Percentiles rank a stretch among this genome's conserved stretches.
These are phyloP conservation scores for Syrphus vitripennis DNA, from an alignment of 2,888 invertebrate species.

Conservation along the genomic window DNA sequence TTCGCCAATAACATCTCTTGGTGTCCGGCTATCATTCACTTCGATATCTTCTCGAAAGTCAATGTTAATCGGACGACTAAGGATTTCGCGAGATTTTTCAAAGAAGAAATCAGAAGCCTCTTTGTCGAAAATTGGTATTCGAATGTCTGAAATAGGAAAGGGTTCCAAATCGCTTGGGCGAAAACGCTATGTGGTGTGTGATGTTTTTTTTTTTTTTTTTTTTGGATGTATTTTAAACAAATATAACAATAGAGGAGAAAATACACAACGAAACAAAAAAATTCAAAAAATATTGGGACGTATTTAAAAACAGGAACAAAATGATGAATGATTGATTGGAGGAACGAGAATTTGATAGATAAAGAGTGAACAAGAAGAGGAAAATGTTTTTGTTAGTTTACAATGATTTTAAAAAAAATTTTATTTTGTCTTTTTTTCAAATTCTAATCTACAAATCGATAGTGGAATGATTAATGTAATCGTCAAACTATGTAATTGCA, in stretches of 20 bases:
- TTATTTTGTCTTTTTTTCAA: slow-evolving; percentile 48
- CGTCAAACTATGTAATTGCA: slow-evolving; percentile 66
- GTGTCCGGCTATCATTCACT: slow-evolving; percentile 66
- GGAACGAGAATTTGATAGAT: slow-evolving; percentile 16
- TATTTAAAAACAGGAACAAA: slow-evolving; percentile 25
- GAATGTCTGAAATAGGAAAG: slow-evolving; percentile 80
- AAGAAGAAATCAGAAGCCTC: slow-evolving; percentile 89
- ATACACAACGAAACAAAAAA: slow-evolving; percentile 42
- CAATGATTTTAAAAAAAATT: slow-evolving; percentile 38
- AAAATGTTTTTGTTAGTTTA: slow-evolving; percentile 56
- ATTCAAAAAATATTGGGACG: not conserved
- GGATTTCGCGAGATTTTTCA: slow-evolving; percentile 86
- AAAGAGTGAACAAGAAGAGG: slow-evolving; percentile 51
- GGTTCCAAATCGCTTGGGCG: slow-evolving; percentile 83
- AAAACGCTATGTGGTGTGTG: slow-evolving; percentile 80
- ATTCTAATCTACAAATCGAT: slow-evolving; percentile 66
- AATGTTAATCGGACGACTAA: slow-evolving; percentile 83
- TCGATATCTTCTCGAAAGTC: slow-evolving; percentile 74
- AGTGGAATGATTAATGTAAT: slow-evolving; percentile 71
- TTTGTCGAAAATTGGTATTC: slow-evolving; percentile 87
- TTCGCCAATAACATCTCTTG: slow-evolving; percentile 79
- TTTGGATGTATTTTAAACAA: slow-evolving; percentile 6
- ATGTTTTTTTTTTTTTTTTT: not conserved
- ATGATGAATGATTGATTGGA: slow-evolving; percentile 10
- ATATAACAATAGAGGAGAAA: slow-evolving; percentile 32